Conservation (phyloP, 2,113 vertebrate species). For the Orthonyx spaldingii region DNA sequence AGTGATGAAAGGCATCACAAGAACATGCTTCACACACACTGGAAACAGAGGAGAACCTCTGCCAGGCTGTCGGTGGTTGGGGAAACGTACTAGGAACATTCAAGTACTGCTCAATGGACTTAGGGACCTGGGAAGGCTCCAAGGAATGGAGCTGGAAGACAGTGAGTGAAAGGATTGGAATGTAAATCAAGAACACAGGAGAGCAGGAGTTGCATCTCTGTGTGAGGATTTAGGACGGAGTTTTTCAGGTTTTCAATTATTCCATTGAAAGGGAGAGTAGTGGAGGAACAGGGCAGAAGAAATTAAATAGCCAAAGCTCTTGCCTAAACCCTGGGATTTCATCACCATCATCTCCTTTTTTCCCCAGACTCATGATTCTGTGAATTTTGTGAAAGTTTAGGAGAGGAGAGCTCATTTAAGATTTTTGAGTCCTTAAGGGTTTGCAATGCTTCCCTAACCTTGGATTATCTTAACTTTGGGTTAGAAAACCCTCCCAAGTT, state of each 20-base stretch:
- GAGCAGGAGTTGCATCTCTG: background rate
- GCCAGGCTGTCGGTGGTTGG: background rate
- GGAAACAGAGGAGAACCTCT: background rate
- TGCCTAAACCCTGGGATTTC: background rate
- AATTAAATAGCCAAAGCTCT: background rate
- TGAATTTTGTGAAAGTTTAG: background rate
- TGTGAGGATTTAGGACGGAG: background rate
- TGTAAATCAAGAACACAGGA: background rate
- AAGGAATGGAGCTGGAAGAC: background rate
- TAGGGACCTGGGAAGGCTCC: background rate
- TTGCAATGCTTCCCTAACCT: background rate
- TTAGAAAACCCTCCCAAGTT: background rate
- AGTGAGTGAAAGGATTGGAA: background rate
- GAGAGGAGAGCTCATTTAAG: background rate
- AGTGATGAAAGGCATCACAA: background rate
- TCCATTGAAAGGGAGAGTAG: background rate
- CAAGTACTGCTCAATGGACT: background rate
- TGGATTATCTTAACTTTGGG: background rate
- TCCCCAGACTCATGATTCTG: background rate
- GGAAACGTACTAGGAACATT: background rate
- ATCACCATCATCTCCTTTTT: background rate
- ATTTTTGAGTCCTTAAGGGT: background rate
- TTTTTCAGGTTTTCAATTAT: background rate
- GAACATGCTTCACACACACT: background rate
- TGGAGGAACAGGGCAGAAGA: background rate